Evolutionary conservation across 2,888 invertebrate genomes (phyloP), one percentile per base, ranked within the genome.

Genomic region (Lymantria dispar): DNA sequence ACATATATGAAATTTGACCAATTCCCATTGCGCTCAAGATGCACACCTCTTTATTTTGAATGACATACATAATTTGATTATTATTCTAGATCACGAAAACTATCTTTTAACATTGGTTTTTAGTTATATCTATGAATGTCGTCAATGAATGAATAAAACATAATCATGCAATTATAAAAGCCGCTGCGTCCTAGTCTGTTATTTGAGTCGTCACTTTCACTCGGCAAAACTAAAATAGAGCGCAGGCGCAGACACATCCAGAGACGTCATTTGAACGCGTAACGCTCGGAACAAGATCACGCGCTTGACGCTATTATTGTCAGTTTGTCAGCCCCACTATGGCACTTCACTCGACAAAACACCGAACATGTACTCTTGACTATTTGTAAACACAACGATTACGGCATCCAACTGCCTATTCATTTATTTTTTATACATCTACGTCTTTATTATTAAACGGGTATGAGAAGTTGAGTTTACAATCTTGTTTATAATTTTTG

Each of bases 191-290:
- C 54, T 58, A 48, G 48, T 53, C 50, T 61, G 61, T 64, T 71
- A 64, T 66, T 66, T 55, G 60, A 62, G 61, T 69, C 66, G 61
- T 68, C 64, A 75, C 78, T 80, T 78, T 83, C 76, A 75, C 74
- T 79, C 72, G 72, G 68, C 65, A 66, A n/a, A 55, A 64, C 68
- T 56, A 64, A 78, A 80, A 81, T 77, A 80, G 70, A 69, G 45
- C 59, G 52, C 64, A 67, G 62, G 70, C 66, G 52, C 64, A 67
- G 62, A 70, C 66, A 31, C 30, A 66, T 64, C 58, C 22, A 22
- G 60, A 69, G 60, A 68, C 72, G 72, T 69, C 65, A 64, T 62
- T 55, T 57, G 57, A 45, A 56, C 41, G 56, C 72, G 72, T 72
- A 33, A 33, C 33, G 54, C 41, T 14, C 10, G 71, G 71, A 76